Base-by-base conservation (phyloP, 2,797 vertebrate genomes). In the Tangara arthus region DNA sequence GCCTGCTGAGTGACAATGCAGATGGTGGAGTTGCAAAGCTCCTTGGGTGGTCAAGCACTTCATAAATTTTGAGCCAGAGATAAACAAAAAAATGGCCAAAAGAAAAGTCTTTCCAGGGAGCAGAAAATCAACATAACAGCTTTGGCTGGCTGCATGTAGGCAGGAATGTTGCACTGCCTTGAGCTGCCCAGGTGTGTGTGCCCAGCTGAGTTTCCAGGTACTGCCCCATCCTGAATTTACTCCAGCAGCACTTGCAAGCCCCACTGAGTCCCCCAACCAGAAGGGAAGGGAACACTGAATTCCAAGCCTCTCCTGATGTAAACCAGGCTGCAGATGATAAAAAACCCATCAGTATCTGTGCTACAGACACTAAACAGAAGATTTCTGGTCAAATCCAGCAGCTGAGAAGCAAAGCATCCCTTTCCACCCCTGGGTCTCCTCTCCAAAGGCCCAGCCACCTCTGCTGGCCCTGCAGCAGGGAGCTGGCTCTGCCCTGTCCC, bases 1-100 rank as follows among this genome's bases (percentile, higher is more conserved):
- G 52, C 68, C 78, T 4, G 0, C 70, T 7, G 8, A 70, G 52
- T 0, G 0, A 60, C 0, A 0, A 56, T 66, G 71, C 78, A 79
- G 81, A 70, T 56, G 78, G 83, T 7, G 2, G 66, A 57, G 47
- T 13, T 50, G 55, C 70, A 77, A 37, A 61, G 26, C 66, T 90
- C 52, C 78, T 82, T 60, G 78, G 56, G 71, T 85, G 73, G 85
- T 63, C 84, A 85, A 84, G 59, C 0, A 0, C 64, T 82, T 91
- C 24, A 73, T 22, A 20, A 46, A 79, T 88, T 75, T 64, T 1
- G 13, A 94, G 28, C 50, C 66, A 94, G 64, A 76, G 32, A 66
- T 23, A 7, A 11, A 21, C 0, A 24, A 34, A 50, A 68, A 28
- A 77, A 34, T 5, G 4, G 8, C 14, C 11, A 21, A 11, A 35